These are phyloP conservation scores for Cassiopea andromeda DNA, from an alignment of 30 jellyfish, hydroid and myxozoan species.

Conservation along the genomic window DNA sequence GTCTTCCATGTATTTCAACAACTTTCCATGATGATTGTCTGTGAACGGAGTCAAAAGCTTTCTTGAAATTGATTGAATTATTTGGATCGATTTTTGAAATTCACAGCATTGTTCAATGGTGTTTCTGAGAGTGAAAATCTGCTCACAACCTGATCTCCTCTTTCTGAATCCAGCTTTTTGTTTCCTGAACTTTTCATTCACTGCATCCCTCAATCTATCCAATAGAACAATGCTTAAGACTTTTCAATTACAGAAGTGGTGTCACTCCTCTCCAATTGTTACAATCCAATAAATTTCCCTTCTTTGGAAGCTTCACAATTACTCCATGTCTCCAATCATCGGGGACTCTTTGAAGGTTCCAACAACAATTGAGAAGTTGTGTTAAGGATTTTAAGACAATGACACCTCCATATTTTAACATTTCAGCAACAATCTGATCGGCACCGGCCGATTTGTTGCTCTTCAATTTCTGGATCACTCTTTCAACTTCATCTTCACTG, in stretches of 20 bases:
- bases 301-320: slow-evolving; percentile 13
- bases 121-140: slow-evolving; percentile 13
- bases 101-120: not conserved
- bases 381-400: not conserved
- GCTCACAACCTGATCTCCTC: slow-evolving; percentile 1
- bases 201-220: not conserved
- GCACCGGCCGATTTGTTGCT: slow-evolving; percentile 5
- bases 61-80: slow-evolving; percentile 3
- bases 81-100: slow-evolving; percentile 1
- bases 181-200: not conserved
- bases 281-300: slow-evolving; percentile 1
- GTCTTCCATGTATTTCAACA: not conserved
- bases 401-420: slow-evolving; percentile 8
- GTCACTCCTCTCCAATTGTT: slow-evolving; percentile 7
- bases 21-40: not conserved
- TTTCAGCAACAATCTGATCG: slow-evolving; percentile 1
- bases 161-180: slow-evolving; percentile 10
- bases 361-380: slow-evolving; percentile 1
- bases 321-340: slow-evolving; percentile 5
- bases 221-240: not conserved
- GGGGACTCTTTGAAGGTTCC: not conserved
- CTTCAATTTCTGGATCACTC: slow-evolving; percentile 3
- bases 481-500: not conserved
- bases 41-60: not conserved
- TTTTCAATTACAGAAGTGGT: not conserved